phyloP scores from a whole-genome alignment of 2,888 invertebrate species.

The Thysanoteuthis rhombus region DNA sequence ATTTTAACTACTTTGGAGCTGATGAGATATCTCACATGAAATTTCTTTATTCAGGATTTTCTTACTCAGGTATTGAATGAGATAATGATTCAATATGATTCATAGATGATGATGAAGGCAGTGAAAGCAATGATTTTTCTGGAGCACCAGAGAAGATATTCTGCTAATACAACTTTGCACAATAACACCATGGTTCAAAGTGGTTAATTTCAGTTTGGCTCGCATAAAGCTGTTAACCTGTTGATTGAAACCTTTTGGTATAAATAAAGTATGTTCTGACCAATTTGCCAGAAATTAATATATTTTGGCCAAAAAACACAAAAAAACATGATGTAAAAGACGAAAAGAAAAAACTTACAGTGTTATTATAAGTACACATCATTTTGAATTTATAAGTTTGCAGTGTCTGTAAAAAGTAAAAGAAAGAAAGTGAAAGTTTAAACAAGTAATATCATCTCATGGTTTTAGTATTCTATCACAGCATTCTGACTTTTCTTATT shows the following conservation, averaged over 20 bases:
- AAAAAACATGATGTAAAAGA: background rate
- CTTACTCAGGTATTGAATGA: background rate
- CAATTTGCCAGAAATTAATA: no score
- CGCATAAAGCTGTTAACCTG: no score
- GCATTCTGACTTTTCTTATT: background rate
- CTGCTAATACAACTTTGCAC: no score
- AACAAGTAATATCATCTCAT: background rate
- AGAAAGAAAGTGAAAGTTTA: background rate
- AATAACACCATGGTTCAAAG: no score
- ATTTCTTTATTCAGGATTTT: no score
- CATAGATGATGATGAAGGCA: background rate
- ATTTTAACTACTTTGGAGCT: no score
- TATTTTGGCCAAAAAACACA: no score
- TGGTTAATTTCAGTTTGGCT: no score
- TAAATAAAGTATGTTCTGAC: no score
- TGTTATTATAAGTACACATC: background rate
- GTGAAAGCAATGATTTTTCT: background rate
- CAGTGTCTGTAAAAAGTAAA: background rate
- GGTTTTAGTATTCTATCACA: background rate
- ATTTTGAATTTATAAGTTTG: background rate
- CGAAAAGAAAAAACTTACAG: background rate
- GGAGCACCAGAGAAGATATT: no score
- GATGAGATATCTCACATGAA: no score
- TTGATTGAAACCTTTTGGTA: no score
- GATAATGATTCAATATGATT: background rate